Conservation (phyloP, 2,113 vertebrate genomes). For the Tyrannus savana region DNA sequence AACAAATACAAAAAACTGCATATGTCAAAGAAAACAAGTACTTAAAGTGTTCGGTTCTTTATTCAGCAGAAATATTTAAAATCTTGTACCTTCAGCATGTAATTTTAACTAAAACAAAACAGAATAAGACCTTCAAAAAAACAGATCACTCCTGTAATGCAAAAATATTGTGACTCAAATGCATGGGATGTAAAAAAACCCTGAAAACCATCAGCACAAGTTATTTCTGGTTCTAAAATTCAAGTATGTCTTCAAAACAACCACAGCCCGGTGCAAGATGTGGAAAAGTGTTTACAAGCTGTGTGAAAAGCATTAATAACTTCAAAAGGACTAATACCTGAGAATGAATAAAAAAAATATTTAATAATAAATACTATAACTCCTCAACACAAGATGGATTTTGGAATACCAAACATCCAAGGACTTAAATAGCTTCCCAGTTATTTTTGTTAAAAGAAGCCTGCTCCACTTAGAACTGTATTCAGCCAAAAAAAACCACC, state of each 20-base stretch:
- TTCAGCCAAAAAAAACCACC: not conserved
- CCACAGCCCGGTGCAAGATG: not conserved
- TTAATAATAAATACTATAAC: not conserved
- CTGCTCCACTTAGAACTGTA: not conserved
- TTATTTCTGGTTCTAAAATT: not conserved
- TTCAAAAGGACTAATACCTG: not conserved
- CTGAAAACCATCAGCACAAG: fast-evolving
- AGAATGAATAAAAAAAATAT: not conserved
- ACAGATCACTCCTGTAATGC: not conserved
- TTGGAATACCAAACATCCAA: not conserved
- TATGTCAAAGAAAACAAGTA: not conserved
- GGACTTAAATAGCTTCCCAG: not conserved
- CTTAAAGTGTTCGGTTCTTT: not conserved
- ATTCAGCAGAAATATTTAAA: not conserved
- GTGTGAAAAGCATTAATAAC: not conserved
- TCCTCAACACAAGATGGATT: not conserved
- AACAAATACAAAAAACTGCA: not conserved
- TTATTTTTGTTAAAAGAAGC: not conserved
- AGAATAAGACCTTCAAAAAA: not conserved
- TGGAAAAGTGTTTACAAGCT: not conserved
- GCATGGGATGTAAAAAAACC: fast-evolving
- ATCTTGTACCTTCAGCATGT: not conserved
- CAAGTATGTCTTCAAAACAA: not conserved
- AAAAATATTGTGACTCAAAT: not conserved
- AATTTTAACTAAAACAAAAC: not conserved